Conservation (phyloP, 2,113 vertebrate genomes). For the Hemichromis elongatus region DNA sequence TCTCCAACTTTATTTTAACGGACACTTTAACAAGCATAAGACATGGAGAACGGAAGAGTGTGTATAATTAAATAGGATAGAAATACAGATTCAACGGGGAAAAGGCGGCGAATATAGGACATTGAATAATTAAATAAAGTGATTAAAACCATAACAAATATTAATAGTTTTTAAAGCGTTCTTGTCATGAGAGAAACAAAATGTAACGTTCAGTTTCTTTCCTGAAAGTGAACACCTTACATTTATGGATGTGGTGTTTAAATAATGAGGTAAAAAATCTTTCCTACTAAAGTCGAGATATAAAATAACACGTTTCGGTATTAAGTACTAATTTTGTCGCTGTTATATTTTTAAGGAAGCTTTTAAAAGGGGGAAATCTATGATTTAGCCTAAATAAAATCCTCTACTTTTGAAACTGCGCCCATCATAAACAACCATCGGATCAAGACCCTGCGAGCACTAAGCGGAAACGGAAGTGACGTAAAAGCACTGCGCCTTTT, state of each 20-base stretch:
- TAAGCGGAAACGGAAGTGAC: not conserved
- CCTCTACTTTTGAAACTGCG: not conserved
- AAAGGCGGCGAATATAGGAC: not conserved
- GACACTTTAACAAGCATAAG: not conserved
- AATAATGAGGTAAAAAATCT: not conserved
- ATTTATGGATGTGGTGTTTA: not conserved
- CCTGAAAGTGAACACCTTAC: not conserved
- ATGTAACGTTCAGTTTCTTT: not conserved
- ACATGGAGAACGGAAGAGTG: not conserved
- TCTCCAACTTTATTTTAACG: not conserved
- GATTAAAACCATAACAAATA: not conserved
- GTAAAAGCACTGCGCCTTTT: fast-evolving
- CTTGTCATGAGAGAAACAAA: not conserved
- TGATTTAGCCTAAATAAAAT: not conserved
- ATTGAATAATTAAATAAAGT: not conserved
- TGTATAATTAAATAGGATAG: not conserved
- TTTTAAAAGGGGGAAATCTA: fast-evolving
- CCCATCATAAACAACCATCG: not conserved
- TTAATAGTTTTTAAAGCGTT: not conserved
- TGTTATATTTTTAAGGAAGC: not conserved
- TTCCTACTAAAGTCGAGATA: not conserved
- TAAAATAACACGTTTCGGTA: not conserved
- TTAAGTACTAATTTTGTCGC: not conserved
- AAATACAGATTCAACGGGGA: fast-evolving
- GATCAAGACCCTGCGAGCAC: not conserved